Conservation (phyloP, 1,140 invertebrate species). For the Aphelinus certus region DNA sequence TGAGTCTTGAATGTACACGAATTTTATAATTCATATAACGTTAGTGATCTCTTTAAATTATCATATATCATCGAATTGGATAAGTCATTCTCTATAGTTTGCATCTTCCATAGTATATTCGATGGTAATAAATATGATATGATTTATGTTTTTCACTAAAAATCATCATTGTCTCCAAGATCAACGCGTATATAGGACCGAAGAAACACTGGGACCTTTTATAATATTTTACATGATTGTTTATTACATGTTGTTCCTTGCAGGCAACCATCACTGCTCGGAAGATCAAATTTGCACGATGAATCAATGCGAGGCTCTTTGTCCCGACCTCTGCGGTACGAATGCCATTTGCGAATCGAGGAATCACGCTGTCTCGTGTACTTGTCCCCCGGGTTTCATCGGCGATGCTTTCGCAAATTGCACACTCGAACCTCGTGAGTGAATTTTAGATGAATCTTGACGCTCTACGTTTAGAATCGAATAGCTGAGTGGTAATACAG, state of each 20-base stretch:
- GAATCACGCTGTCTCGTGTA: slow-evolving; percentile 73
- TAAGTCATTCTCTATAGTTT: too few relatives aligned
- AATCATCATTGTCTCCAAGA: background rate
- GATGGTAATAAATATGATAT: background rate
- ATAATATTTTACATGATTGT: background rate
- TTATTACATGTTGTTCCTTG: slow-evolving; percentile 41
- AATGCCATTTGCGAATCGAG: slow-evolving; percentile 72
- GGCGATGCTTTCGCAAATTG: slow-evolving; percentile 73
- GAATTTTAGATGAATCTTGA: background rate
- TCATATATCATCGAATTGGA: too few relatives aligned
- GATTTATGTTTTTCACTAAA: too few relatives aligned
- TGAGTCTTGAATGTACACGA: too few relatives aligned
- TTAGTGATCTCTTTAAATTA: too few relatives aligned
- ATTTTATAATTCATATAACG: too few relatives aligned
- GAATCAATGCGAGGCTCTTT: slow-evolving; percentile 71
- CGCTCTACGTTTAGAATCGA: too few relatives aligned
- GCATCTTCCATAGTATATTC: too few relatives aligned
- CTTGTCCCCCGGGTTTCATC: slow-evolving; percentile 72
- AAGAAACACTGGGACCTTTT: background rate
- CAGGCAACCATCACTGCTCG: slow-evolving; percentile 64
- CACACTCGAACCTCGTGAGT: slow-evolving; percentile 64
- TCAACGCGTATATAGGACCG: background rate
- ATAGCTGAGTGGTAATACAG: too few relatives aligned
- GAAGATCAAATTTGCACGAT: slow-evolving; percentile 66
- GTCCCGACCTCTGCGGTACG: slow-evolving; percentile 69